Percentiles rank a stretch among this genome's conserved stretches.
These are phyloP conservation scores for Drosophila parvula DNA, from an alignment of 1,140 invertebrate species.

Conservation along the genomic window DNA sequence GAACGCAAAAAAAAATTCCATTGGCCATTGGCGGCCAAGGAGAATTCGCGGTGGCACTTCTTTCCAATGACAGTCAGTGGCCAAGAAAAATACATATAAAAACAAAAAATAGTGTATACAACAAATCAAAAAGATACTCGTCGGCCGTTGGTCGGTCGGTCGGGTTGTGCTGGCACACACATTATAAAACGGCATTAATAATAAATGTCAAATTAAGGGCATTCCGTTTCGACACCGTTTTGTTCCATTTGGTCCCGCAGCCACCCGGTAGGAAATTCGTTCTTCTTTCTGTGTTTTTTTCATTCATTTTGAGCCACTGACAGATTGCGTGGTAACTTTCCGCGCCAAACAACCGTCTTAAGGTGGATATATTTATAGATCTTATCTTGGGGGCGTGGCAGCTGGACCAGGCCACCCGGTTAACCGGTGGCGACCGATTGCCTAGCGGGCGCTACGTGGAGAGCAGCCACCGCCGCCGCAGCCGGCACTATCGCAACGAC, in stretches of 20 bases:
- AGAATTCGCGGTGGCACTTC: slow-evolving; percentile 1
- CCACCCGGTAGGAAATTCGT: slow-evolving; percentile 60
- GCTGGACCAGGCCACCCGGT: background rate
- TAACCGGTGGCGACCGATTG: slow-evolving; percentile 15
- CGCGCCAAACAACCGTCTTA: background rate
- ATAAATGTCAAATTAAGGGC: slow-evolving; percentile 80
- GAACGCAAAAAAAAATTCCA: slow-evolving; percentile 7
- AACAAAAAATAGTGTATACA: slow-evolving; percentile 18
- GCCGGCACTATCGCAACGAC: slow-evolving; percentile 17
- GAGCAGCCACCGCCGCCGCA: background rate
- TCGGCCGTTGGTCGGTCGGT: background rate
- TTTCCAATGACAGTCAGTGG: slow-evolving; percentile 6
- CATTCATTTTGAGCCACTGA: background rate
- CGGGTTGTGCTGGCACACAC: slow-evolving; percentile 47
- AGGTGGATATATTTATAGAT: slow-evolving; percentile 8
- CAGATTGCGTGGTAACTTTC: slow-evolving; percentile 12
- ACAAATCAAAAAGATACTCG: slow-evolving; percentile 62
- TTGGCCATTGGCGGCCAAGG: background rate
- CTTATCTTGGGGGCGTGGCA: background rate
- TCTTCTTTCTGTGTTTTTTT: background rate
- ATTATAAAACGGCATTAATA: slow-evolving; percentile 63
- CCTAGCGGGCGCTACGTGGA: slow-evolving; percentile 29
- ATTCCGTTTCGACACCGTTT: slow-evolving; percentile 54
- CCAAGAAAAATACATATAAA: slow-evolving; percentile 10
- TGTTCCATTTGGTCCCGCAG: slow-evolving; percentile 20